Evolutionary conservation across 1,140 invertebrate genomes (phyloP), one percentile per base, ranked within the genome.

Genomic region (Anastrepha ludens): DNA sequence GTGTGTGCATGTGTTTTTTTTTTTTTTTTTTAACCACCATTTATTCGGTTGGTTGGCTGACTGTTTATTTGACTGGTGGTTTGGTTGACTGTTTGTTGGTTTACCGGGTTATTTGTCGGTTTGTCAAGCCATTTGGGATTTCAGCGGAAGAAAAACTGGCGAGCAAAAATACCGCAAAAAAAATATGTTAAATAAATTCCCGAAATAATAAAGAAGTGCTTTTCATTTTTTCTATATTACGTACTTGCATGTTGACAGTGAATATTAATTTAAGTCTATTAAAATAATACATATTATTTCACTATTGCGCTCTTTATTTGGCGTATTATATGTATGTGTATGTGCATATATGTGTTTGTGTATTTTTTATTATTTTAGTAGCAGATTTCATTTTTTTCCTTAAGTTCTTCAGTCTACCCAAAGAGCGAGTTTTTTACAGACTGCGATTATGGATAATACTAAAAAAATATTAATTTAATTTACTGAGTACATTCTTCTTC

Each of bases 201-300:
- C 74, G 8, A 81, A 81, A 81, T 81, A 81, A 81, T 81, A 55
- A 81, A 55, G 50, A 81, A 81, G 55, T 55, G 29, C 67, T 87
- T 78, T 55, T 87, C 87, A 59, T 59, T 60, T 62, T n/a, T 81
- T 81, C 9, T 44, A n/a, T n/a, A n/a, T n/a, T n/a, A 55, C 50
- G 15, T 41, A 81, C 41, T 8, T 41, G 86, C 60, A 7, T 20
- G 64, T 6, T 70, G 86, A 70, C 64, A 50, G 86, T 4, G 60
- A 17, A 87, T 87, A 87, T 87, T 67, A 87, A 67, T 87, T 87
- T 87, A 67, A 87, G 64, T 15, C 62, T 44, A 87, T 87, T 87
- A 65, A 87, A 87, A 87, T 9, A 55, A 55, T 81, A 81, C 17
- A 29, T 29, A 29, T 55, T 81, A 81, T 29, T 50, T 55, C 20